These are phyloP conservation scores for Marronus borbonicus DNA, from an alignment of 2,888 invertebrate species.

Conservation along the genomic window DNA sequence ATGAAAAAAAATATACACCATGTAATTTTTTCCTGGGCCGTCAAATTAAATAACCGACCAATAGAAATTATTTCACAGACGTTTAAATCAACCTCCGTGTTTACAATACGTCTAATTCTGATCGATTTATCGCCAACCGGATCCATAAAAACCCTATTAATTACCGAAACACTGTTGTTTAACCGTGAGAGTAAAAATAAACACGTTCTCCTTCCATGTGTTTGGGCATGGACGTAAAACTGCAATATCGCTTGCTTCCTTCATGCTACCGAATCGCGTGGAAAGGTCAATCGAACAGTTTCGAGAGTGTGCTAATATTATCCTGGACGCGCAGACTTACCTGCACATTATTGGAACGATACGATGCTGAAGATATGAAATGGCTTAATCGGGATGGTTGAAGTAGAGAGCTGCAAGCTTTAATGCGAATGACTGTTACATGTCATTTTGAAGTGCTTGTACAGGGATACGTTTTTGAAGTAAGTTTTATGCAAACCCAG, in stretches of 20 bases:
- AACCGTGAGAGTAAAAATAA: constrained; percentile 30
- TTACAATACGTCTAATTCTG: constrained; percentile 32
- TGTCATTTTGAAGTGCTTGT: too few relatives aligned
- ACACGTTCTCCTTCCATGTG: constrained; percentile 13
- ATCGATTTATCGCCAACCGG: constrained; percentile 35
- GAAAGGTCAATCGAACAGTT: neutral
- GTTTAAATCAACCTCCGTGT: constrained; percentile 26
- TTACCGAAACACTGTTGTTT: constrained; percentile 33
- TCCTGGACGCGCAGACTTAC: neutral
- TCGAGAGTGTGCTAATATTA: constrained; percentile 15
- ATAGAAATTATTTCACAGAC: constrained; percentile 20
- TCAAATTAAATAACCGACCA: neutral
- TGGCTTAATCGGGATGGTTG: too few relatives aligned
- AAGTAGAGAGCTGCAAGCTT: too few relatives aligned
- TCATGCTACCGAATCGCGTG: neutral
- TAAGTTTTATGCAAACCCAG: too few relatives aligned
- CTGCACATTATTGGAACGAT: too few relatives aligned
- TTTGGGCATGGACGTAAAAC: neutral
- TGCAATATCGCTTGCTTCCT: constrained; percentile 15
- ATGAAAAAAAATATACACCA: neutral
- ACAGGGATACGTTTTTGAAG: too few relatives aligned
- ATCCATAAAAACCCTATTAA: constrained; percentile 37
- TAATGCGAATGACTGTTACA: too few relatives aligned
- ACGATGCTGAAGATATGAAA: neutral
- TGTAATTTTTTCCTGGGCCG: neutral